Evolutionary conservation across 2,888 invertebrate genomes (phyloP), one percentile per base, ranked within the genome.

Genomic region (Napeogenes inachia): DNA sequence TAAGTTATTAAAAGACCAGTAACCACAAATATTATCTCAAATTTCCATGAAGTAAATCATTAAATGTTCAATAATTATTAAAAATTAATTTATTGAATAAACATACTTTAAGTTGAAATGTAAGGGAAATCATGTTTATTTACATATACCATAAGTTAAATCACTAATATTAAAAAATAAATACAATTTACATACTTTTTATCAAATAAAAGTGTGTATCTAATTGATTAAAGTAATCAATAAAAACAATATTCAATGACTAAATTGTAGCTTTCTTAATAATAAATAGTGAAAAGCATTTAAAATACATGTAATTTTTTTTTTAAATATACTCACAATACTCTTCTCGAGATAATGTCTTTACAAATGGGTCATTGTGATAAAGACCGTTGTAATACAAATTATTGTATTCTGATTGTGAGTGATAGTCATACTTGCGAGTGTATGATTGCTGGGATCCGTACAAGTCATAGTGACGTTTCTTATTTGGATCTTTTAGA

Each of bases 341-440:
- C 76, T 94, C 95, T 64, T 92, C 91, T 72, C 92, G 92, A 70
- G 93, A 94, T 3, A 97, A 84, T 0, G 96, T 96, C 35, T 95
- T 93, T 65, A 97, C 95, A 82, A 94, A 93, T 32, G 93, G 93
- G 85, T 97, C 96, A 78, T 96, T 94, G 78, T 96, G 95, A 82
- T 97, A 97, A 66, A 97, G 92, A 62, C 96, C 97, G 91, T 97
- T 93, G 77, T 96, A 97, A 81, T 94, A 97, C 67, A 93, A 92
- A 91, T 96, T 95, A 71, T 96, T 94, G 84, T 96, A 97, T 61
- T 93, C 91, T 0, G 84, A 68, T 61, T 93, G 93, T 13, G 92
- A 92, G 53, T 85, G 87, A 69, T 91, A 90, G 65, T 93, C 92
- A 69, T 94, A 89, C 45, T 93, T 94, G 68, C 79, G 78, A 0